phyloP scores from a whole-genome alignment of 2,797 vertebrate species.

The Pygocentrus nattereri region DNA sequence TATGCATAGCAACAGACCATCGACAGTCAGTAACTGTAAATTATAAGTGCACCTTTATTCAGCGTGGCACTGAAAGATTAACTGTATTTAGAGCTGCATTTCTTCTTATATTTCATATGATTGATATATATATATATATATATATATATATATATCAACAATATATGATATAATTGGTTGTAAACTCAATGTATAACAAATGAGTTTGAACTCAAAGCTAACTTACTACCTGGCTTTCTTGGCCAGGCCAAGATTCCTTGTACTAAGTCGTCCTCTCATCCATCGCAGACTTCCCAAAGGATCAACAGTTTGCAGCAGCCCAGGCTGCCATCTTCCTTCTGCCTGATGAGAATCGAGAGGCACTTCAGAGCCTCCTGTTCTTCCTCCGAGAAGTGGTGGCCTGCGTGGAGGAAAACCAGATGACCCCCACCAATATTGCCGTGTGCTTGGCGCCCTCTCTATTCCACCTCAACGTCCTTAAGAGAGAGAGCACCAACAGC shows the following conservation, averaged over 20 bases:
- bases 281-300: conserved; percentile 84
- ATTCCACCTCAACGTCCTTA: conserved; percentile 87
- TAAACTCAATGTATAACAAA: background rate
- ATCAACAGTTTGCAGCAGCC: conserved; percentile 83
- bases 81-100: too few species aligned
- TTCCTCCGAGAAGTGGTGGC: conserved; percentile 86
- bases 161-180: too few species aligned
- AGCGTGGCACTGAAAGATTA: background rate
- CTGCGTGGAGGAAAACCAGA: conserved; percentile 87
- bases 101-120: too few species aligned
- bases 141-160: too few species aligned
- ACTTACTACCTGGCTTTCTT: background rate
- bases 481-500: conserved; percentile 75
- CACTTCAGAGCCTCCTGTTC: conserved; percentile 84
- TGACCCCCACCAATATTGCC: conserved; percentile 90
- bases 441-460: conserved; percentile 90
- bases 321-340: conserved; percentile 88
- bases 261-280: conserved; percentile 8
- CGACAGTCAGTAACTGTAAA: background rate
- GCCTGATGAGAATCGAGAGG: conserved; percentile 87
- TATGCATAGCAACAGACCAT: background rate
- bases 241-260: background rate
- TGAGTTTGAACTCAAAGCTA: background rate
- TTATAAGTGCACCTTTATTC: background rate
- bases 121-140: too few species aligned